Evolutionary conservation across 2,888 invertebrate species (phyloP), one percentile per base, ranked within the genome.

Genomic region (Heliconius sara): DNA sequence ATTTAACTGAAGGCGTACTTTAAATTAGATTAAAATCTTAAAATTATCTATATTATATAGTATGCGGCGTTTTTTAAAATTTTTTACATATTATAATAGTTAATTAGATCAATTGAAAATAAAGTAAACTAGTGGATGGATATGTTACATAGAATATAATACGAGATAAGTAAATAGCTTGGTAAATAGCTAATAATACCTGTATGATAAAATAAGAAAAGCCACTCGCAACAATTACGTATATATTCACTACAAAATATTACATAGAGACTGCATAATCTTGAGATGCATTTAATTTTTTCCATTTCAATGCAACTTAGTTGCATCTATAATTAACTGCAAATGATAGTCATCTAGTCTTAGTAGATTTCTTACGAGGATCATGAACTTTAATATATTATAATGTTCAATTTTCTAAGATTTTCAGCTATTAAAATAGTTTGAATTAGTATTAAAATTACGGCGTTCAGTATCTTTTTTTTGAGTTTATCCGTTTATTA

Each of bases 281-380:
- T 72, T 52, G 22, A 57, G 43, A 74, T 57, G 30, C 34, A 74
- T 25, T 67, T 9, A 25, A 9, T 47, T 74, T 74, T 73, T 74
- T 66, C 60, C 19, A 60, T 74, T 79, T 79, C 57, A 68, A 75
- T 79, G 30, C 78, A 79, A 79, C 78, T 79, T 43, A 68, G 78
- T 79, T 60, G 67, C 67, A 43, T 39, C 12, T 68, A 70, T 67
- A 27, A 74, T 30, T 27, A 75, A 57, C 9, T 19, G 9, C 60
- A 27, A 34, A n/a, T 27, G 3, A 39, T 39, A 6, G 68, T 34
- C 52, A 25, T 74, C 68, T 60, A 60, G 74, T 67, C 39, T 34
- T 10, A 43, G 43, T 43, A 43, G 25, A 67, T 78, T 78, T 47
- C 63, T 68, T 78, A 9, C 60, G 78, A 79, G 47, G 67, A 25